Base-by-base conservation (phyloP, 2,888 invertebrate genomes). In the Lordiphosa andalusiaca region DNA sequence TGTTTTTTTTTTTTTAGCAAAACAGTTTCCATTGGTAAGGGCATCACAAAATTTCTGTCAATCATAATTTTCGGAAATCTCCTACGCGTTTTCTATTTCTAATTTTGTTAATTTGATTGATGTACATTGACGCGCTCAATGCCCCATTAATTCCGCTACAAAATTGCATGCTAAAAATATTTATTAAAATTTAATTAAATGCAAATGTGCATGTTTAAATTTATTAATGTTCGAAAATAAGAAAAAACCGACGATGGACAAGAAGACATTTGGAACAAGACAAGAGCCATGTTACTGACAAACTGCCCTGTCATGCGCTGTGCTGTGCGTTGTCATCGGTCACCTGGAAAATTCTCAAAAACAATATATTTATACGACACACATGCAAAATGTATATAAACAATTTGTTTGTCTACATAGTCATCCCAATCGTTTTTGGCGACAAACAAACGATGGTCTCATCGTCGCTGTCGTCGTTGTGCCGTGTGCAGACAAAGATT, bases 401-500 rank as follows among this genome's bases (percentile, higher is more conserved):
- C 37, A 50, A 48, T 23, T 41, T 16, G 37, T 25, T 49, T 39
- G 68, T 9, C 52, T 51, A 56, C 78, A 84, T 73, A 76, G 81
- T 80, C 85, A 71, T 83, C 70, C 53, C 59, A 50, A 74, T 80
- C 84, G 57, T 54, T 62, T 53, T 52, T 58, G 67, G 56, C 64
- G 66, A 75, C 75, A 72, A 57, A 37, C 44, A 38, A 21, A 36
- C 47, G 33, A 73, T 56, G 64, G 56, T 68, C 12, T 53, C 48
- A 67, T 67, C 40, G 67, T 64, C 50, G 46, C 21, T 47, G 30
- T 46, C 12, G 16, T n/a, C 36, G 37, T 51, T 52, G 80, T 83
- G 80, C 80, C 80, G 80, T 81, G 80, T 85, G 80, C 80, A 81
- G 84, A 75, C 61, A 66, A 64, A 50, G 50, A 66, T 62, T 64